phyloP scores from a whole-genome alignment of 2,797 vertebrate species.

The Enteromius argenteus region DNA sequence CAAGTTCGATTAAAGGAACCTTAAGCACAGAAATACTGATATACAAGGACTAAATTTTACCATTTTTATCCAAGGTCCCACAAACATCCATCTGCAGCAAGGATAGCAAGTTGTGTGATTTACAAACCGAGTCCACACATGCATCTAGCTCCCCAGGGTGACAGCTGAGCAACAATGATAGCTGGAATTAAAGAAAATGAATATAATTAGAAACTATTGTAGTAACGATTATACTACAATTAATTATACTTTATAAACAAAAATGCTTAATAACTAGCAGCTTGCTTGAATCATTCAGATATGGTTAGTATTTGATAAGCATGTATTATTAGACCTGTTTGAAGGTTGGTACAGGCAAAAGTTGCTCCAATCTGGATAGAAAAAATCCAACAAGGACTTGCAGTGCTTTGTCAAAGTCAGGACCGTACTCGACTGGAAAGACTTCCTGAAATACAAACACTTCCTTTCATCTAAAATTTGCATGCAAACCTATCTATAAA shows the following conservation, averaged over 20 bases:
- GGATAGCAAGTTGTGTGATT: constrained; percentile 51
- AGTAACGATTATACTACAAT: not conserved
- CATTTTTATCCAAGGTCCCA: constrained; percentile 58
- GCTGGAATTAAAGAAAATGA: constrained; percentile 28
- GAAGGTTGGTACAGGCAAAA: constrained; percentile 60
- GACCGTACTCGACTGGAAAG: constrained; percentile 59
- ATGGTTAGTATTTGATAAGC: not conserved
- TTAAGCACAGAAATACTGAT: not conserved
- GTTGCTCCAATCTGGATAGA: constrained; percentile 61
- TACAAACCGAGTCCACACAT: constrained; percentile 59
- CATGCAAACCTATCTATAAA: not conserved
- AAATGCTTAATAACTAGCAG: not conserved
- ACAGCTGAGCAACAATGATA: constrained; percentile 53
- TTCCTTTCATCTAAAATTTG: not conserved
- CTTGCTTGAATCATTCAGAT: constrained; percentile 3
- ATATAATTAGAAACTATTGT: not conserved
- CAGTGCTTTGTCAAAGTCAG: constrained; percentile 62
- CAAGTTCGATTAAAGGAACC: not conserved
- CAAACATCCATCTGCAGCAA: constrained; percentile 55
- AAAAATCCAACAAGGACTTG: constrained; percentile 62
- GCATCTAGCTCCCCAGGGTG: constrained; percentile 52
- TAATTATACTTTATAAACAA: not conserved
- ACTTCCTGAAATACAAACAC: constrained; percentile 56
- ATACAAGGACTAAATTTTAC: constrained; percentile 34
- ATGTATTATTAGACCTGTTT: constrained; percentile 53